Evolutionary conservation across 2,888 invertebrate genomes (phyloP).

Genomic region (Agrochola macilenta): DNA sequence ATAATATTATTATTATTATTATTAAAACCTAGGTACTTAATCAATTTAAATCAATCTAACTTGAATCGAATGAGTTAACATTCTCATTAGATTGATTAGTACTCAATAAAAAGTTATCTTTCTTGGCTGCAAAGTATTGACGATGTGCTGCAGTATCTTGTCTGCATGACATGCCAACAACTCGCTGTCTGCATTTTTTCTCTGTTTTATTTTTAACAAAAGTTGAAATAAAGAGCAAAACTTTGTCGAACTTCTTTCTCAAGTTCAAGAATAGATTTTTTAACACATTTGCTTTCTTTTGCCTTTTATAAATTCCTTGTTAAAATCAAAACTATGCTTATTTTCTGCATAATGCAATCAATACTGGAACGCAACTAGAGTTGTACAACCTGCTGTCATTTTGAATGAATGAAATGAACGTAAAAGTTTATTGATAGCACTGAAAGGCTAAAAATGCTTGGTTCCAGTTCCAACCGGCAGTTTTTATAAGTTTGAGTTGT

Average conservation of each 20-base stretch:
- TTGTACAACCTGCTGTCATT: conserved; percentile 5
- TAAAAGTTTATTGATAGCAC: not conserved
- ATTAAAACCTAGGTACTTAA: too few species aligned
- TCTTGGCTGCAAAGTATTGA: not conserved
- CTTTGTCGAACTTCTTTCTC: not conserved
- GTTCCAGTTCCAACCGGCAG: not conserved
- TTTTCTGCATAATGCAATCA: not conserved
- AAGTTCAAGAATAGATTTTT: not conserved
- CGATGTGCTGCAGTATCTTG: too few species aligned
- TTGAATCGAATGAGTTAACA: conserved; percentile 21
- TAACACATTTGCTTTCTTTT: not conserved
- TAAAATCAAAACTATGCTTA: conserved; percentile 19
- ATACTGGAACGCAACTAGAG: conserved; percentile 46
- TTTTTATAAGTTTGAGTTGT: not conserved
- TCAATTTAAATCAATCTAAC: not conserved
- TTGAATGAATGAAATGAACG: conserved; percentile 41
- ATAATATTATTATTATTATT: not conserved
- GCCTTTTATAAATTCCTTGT: not conserved
- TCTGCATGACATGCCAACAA: not conserved
- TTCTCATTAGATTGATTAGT: conserved; percentile 18
- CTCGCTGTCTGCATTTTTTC: not conserved
- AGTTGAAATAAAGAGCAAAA: not conserved
- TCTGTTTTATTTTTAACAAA: too few species aligned
- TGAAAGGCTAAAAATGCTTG: conserved; percentile 17
- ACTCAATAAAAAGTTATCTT: not conserved